Base-by-base conservation (phyloP, 2,888 invertebrate species). In the Thymelicus lineola region DNA sequence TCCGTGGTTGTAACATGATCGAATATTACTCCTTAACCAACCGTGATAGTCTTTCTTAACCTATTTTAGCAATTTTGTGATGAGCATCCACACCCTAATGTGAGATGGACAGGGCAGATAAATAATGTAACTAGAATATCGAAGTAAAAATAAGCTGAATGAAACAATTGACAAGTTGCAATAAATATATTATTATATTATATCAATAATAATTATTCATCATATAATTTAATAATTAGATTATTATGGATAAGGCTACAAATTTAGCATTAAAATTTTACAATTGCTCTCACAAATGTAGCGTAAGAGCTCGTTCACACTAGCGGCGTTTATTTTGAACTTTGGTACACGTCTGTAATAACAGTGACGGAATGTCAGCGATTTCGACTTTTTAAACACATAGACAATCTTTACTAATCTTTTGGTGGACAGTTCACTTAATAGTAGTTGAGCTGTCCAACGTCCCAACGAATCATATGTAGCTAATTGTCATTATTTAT, bases 221-320 rank as follows among this genome's bases (percentile, higher is more conserved):
- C 82, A 82, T 87, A 85, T 83, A 85, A 79, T 78, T 80, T 79
- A 80, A 84, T 88, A 87, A 86, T 87, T 84, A 89, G 88, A 86
- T 86, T 86, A 89, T 83, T 86, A 88, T 82, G 86, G 85, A 86
- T 91, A 91, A 90, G 90, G 89, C 90, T 92, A 92, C 89, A 86
- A 79, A 83, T 86, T 86, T 86, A 89, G 85, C 84, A 73, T 86
- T 82, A 79, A 82, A 84, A 83, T 74, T 79, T 83, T 80, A 80
- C 82, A 80, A 78, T 82, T 80, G 81, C 86, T 83, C 86, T 86
- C 90, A 86, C 86, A 86, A 84, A 83, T 84, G 80, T 83, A 85
- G 82, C 81, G 71, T 82, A 71, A 79, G 75, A 76, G 75, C 72
- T 71, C 75, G 75, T 75, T 74, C 78, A 77, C 79, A 77, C 71